Conservation (phyloP, 1,140 invertebrate genomes). For the Neodiprion lecontei region DNA sequence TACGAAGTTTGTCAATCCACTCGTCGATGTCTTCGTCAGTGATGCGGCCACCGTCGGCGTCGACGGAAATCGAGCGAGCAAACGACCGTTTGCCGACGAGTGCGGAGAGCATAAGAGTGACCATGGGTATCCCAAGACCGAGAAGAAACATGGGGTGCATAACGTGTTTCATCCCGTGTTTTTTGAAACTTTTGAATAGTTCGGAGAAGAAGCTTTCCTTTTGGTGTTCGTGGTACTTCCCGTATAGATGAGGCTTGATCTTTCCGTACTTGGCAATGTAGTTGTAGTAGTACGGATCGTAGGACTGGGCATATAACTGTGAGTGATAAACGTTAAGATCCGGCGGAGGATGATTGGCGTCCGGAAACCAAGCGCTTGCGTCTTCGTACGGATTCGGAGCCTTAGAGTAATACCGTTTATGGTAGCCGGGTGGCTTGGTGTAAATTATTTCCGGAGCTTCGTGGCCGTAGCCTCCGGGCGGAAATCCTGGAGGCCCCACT, state of each 20-base stretch:
- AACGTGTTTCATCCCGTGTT: constrained; percentile 55
- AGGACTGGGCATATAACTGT: constrained; percentile 54
- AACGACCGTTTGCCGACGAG: constrained; percentile 50
- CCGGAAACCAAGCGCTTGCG: constrained; percentile 41
- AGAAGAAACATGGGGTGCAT: constrained; percentile 55
- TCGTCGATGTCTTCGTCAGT: constrained; percentile 43
- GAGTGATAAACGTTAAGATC: constrained; percentile 50
- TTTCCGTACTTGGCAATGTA: constrained; percentile 55
- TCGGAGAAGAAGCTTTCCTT: constrained; percentile 48
- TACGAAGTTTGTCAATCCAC: constrained; percentile 42
- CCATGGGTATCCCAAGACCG: constrained; percentile 53
- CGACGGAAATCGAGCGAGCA: constrained; percentile 38
- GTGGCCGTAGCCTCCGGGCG: constrained; percentile 8
- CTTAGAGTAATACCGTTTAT: neutral
- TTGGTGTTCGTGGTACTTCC: constrained; percentile 39
- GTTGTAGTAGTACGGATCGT: constrained; percentile 56
- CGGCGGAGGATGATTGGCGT: constrained; percentile 32
- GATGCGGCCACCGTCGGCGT: constrained; percentile 12
- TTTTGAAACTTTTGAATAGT: constrained; percentile 49
- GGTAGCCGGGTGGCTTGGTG: constrained; percentile 46
- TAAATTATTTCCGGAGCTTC: constrained; percentile 45
- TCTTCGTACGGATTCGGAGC: constrained; percentile 36
- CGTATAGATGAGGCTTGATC: constrained; percentile 52
- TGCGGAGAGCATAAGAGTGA: constrained; percentile 53
- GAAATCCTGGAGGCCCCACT: constrained; percentile 31